A percentile compares a stretch with the other conserved stretches of the same genome.
Evolutionary conservation across 2,797 vertebrate genomes (phyloP).

Genomic region (Heteromormyrus szaboi): DNA sequence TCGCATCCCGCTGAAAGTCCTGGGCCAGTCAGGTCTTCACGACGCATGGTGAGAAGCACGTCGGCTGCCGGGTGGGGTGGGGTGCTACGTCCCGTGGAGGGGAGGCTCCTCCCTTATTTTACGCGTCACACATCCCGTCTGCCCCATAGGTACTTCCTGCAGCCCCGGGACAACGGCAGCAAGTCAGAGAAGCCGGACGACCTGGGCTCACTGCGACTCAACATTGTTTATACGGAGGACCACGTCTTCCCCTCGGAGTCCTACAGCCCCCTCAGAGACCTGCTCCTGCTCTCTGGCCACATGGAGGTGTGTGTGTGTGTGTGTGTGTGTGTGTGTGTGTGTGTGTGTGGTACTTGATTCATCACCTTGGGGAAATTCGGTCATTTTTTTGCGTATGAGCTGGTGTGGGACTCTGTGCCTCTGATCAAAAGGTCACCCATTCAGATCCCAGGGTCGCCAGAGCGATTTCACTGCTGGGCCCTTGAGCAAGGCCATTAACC

Average conservation of each 20-base stretch:
- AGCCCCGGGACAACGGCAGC: conserved; percentile 86
- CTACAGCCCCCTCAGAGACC: conserved; percentile 83
- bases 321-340: not conserved
- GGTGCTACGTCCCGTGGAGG: not conserved
- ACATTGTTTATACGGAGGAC: conserved; percentile 97
- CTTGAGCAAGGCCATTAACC: not conserved
- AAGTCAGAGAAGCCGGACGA: conserved; percentile 90
- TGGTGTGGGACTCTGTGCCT: not conserved
- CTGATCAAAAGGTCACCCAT: not conserved
- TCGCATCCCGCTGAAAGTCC: conserved; percentile 78
- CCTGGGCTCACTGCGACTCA: conserved; percentile 87
- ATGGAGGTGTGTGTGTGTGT: conserved; percentile 66
- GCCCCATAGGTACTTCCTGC: conserved; percentile 86
- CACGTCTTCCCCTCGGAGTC: conserved; percentile 91
- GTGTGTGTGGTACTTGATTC: not conserved
- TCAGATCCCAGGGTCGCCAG: not conserved
- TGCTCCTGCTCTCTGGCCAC: conserved; percentile 81
- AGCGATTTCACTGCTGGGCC: not conserved
- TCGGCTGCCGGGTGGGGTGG: not conserved
- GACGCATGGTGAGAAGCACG: conserved; percentile 79
- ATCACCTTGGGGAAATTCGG: not conserved
- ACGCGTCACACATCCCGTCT: not conserved
- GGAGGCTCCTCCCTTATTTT: not conserved
- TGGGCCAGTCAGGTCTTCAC: conserved; percentile 79
- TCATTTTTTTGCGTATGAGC: not conserved